phyloP scores from a whole-genome alignment of 37 sponge, comb jelly and placozoan species.

The Crambe crambe region DNA sequence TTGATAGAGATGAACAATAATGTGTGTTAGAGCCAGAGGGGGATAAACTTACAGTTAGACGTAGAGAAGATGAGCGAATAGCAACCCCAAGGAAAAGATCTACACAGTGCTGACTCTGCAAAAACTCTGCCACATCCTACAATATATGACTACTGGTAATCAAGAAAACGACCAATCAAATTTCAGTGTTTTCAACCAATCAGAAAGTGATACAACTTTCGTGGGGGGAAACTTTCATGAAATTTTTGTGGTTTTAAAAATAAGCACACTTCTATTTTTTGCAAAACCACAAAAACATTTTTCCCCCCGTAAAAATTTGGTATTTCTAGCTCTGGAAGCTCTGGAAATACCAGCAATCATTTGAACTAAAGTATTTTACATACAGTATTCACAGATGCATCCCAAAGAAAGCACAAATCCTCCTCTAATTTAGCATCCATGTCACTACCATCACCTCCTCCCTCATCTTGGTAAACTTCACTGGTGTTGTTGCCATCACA shows the following conservation, averaged over 20 bases:
- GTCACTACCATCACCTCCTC: background rate
- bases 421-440: slow-evolving; percentile 23
- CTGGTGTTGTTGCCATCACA: background rate
- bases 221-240: too few relatives aligned
- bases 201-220: too few relatives aligned
- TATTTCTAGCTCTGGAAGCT: too few relatives aligned
- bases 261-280: too few relatives aligned
- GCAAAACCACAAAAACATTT: too few relatives aligned
- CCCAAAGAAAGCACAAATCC: slow-evolving; percentile 60
- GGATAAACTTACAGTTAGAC: slow-evolving; percentile 30
- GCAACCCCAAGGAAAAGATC: slow-evolving; percentile 42
- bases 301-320: too few relatives aligned
- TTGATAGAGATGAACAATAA: background rate
- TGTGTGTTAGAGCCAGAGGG: background rate
- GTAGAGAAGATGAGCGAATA: slow-evolving; percentile 5
- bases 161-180: background rate
- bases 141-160: background rate
- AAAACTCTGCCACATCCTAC: slow-evolving; percentile 51
- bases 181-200: too few relatives aligned
- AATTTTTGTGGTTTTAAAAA: too few relatives aligned
- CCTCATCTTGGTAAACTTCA: background rate
- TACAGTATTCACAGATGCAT: slow-evolving; percentile 57
- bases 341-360: too few relatives aligned
- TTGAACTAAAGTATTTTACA: background rate
- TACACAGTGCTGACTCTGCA: slow-evolving; percentile 20